phyloP scores from a whole-genome alignment of 2,113 vertebrate species.

The Platanista minor region DNA sequence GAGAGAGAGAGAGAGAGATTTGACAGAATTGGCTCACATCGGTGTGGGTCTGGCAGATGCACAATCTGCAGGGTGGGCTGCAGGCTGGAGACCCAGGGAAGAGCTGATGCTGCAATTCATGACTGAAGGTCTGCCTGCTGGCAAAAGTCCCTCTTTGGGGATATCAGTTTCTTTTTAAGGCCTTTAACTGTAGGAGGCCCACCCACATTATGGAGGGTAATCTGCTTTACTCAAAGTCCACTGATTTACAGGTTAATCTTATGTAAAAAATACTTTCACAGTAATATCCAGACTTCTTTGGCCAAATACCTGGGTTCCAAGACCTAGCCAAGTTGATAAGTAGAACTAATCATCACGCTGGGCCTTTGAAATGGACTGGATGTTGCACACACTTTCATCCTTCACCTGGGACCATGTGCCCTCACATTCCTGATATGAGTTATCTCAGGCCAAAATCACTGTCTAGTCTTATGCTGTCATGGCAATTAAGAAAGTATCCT shows the following conservation, averaged over 20 bases:
- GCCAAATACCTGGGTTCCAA: too few relatives aligned
- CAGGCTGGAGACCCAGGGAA: neutral
- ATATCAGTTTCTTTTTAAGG: neutral
- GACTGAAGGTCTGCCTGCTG: too few relatives aligned
- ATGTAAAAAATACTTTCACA: neutral
- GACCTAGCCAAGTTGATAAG: neutral
- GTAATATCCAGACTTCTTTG: neutral
- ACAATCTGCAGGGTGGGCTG: rapidly evolving
- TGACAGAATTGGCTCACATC: neutral
- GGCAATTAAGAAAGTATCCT: neutral
- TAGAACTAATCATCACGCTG: rapidly evolving
- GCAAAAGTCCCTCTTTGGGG: neutral
- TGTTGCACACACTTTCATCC: neutral
- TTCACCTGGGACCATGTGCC: neutral
- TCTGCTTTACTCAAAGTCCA: neutral
- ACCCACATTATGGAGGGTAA: rapidly evolving
- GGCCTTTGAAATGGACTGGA: neutral
- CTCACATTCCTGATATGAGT: neutral
- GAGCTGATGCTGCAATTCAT: neutral
- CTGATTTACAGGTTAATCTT: neutral
- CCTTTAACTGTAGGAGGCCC: neutral
- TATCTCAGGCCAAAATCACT: neutral
- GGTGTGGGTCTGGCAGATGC: neutral
- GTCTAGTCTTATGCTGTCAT: neutral
- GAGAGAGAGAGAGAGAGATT: neutral